These are phyloP conservation scores for Brachyistius frenatus DNA, from an alignment of 2,113 vertebrate species.

Conservation along the genomic window DNA sequence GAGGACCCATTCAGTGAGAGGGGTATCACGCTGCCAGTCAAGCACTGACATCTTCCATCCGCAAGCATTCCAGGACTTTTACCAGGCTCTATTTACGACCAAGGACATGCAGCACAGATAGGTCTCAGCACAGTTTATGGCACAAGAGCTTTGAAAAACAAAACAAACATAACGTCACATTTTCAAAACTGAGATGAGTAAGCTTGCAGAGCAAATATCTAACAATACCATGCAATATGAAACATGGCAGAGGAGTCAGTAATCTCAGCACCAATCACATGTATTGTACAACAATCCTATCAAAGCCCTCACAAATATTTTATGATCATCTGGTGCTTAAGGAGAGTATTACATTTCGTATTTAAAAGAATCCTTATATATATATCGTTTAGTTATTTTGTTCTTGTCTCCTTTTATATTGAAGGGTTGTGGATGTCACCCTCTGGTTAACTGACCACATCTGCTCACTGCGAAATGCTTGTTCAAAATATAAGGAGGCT, in stretches of 20 bases:
- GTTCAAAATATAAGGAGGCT: slow-evolving; percentile 66
- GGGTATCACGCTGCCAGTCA: slow-evolving; percentile 34
- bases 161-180: slow-evolving; percentile 4
- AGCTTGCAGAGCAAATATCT: neutral
- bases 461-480: slow-evolving; percentile 58
- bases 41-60: slow-evolving; percentile 7
- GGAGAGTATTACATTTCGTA: slow-evolving; percentile 6
- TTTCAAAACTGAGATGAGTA: slow-evolving; percentile 17
- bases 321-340: slow-evolving; percentile 4
- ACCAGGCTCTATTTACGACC: slow-evolving; percentile 9
- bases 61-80: slow-evolving; percentile 4
- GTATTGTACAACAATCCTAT: slow-evolving; percentile 30
- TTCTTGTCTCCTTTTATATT: neutral
- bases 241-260: slow-evolving; percentile 11
- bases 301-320: slow-evolving; percentile 27
- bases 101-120: neutral
- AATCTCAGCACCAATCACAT: slow-evolving; percentile 28
- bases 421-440: slow-evolving; percentile 2
- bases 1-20: slow-evolving; percentile 21
- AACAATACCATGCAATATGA: neutral
- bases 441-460: slow-evolving; percentile 62
- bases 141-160: slow-evolving; percentile 1
- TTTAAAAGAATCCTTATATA: neutral
- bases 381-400: neutral
- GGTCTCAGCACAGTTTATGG: neutral